Evolutionary conservation across 2,888 invertebrate genomes (phyloP).

Genomic region (Rhorus exstirpatorius): DNA sequence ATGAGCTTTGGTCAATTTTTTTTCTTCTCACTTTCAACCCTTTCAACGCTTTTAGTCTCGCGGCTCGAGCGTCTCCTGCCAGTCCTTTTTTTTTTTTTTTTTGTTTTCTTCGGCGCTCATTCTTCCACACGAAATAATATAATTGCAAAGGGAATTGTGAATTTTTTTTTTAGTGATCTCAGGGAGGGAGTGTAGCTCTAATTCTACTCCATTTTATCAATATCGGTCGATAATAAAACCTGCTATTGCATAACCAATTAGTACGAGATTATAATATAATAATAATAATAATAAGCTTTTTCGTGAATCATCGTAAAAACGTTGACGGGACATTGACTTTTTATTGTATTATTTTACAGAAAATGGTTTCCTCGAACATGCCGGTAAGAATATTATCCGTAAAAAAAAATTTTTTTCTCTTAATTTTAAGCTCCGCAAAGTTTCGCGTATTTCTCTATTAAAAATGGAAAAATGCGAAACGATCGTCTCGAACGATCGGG

Average conservation of each 20-base stretch:
- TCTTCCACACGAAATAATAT: no score
- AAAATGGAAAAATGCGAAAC: slow-evolving; percentile 60
- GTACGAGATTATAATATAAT: slow-evolving; percentile 23
- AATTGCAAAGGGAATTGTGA: background rate
- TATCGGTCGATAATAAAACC: slow-evolving; percentile 55
- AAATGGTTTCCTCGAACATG: slow-evolving; percentile 84
- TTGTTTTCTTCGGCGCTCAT: no score
- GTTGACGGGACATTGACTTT: slow-evolving; percentile 5
- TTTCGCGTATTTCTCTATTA: slow-evolving; percentile 72
- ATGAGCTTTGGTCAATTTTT: slow-evolving; percentile 20
- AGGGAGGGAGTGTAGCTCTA: background rate
- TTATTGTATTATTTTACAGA: slow-evolving; percentile 79
- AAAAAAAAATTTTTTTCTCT: slow-evolving; percentile 19
- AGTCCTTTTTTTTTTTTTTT: slow-evolving; percentile 42
- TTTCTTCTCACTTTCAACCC: background rate
- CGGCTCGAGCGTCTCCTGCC: slow-evolving; percentile 53
- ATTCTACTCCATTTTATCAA: slow-evolving; percentile 1
- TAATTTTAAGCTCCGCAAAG: slow-evolving; percentile 68
- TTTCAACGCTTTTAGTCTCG: background rate
- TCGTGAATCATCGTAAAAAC: slow-evolving; percentile 11
- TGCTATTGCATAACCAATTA: slow-evolving; percentile 70
- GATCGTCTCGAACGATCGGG: slow-evolving; percentile 62
- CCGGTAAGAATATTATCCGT: slow-evolving; percentile 83
- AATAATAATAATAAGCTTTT: slow-evolving; percentile 62
- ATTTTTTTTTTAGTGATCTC: background rate